Evolutionary conservation across 2,888 invertebrate species (phyloP), one percentile per base, ranked within the genome.

Genomic region (Rhagonycha fulva): DNA sequence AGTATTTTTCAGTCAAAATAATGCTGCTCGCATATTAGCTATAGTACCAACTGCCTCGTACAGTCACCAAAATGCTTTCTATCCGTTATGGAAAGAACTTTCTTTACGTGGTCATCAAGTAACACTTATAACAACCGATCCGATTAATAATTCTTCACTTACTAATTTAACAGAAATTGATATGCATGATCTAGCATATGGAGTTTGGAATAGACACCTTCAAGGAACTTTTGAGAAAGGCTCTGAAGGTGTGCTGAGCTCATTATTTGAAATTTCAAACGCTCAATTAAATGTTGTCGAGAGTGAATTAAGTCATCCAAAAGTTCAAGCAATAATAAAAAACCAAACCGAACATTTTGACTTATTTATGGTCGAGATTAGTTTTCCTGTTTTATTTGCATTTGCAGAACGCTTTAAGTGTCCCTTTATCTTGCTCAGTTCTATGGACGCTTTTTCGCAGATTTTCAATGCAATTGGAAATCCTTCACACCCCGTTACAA

Each of bases 61-160:
- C 72, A 84, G 83, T 72, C 84, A 84, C 23, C 84, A 84, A 75
- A 70, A 80, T 14, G 81, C 82, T 0, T 84, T 82, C 67, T 72
- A 82, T 24, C 81, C 81, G 3, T 69, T 84, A 62, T 84, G 84
- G 83, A 81, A 73, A 32, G 82, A 81, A 70, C 74, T 84, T 2
- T 74, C 82, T 2, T 72, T 71, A 47, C 78, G 80, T 72, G 63
- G 63, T 24, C 63, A 66, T 66, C 24, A 66, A 23, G 63, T 66
- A 5, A 66, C 24, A 7, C 12, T 24, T 9, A 9, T 66, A 24
- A n/a, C 23, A n/a, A 19, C 63, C 3, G 63, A 66, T 14, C 12
- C 26, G 0, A 23, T 24, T n/a, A 66, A 66, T 26, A 66, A 66
- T 26, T 66, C 63, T 3, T 24, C 24, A 0, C 23, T 66, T 66